A percentile compares a stretch with the other conserved stretches of the same genome.
phyloP scores from a whole-genome alignment of 2,888 invertebrate species.

The Acrobasis suavella region DNA sequence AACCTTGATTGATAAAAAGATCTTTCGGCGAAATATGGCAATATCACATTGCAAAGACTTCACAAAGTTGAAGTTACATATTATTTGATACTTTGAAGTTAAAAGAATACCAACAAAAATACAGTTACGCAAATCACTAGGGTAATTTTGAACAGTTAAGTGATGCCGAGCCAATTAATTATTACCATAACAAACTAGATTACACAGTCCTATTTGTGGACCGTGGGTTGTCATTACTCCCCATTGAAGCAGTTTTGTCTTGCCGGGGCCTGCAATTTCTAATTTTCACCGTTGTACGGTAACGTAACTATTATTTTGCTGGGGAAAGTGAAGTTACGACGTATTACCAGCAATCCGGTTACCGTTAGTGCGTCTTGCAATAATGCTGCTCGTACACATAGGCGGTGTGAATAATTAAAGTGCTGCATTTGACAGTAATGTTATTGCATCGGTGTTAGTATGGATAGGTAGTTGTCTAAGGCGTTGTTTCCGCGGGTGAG shows the following conservation, averaged over 20 bases:
- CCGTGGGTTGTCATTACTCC: conserved; percentile 27
- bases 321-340: conserved; percentile 57
- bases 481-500: no score
- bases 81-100: no score
- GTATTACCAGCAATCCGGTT: conserved; percentile 24
- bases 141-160: not conserved
- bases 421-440: not conserved
- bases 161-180: conserved; percentile 14
- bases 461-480: no score
- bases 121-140: not conserved
- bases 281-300: conserved; percentile 58
- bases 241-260: conserved; percentile 42
- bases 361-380: conserved; percentile 25
- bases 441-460: not conserved
- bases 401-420: conserved; percentile 4
- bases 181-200: conserved; percentile 3
- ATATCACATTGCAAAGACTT: no score
- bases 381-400: conserved; percentile 7
- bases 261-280: conserved; percentile 53
- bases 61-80: no score
- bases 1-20: no score
- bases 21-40: no score
- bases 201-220: conserved; percentile 12
- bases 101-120: not conserved
- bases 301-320: conserved; percentile 59